Base-by-base conservation (phyloP, 2,888 invertebrate species). In the Encarsia formosa region DNA sequence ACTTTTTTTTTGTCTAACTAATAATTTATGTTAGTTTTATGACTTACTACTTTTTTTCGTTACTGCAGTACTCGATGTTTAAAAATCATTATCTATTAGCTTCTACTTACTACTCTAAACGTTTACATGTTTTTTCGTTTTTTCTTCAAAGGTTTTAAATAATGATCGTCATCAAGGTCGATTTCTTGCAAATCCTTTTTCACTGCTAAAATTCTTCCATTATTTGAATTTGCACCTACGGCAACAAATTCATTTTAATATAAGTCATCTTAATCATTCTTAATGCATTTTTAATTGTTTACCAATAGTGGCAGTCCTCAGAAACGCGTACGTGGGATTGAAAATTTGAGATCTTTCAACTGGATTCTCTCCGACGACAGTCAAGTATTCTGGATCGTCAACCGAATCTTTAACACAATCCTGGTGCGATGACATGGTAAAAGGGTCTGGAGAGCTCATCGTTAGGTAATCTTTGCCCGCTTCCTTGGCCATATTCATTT, bases 381-480 rank as follows among this genome's bases (percentile, higher is more conserved):
- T 79, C 48, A 84, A 72, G 65, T 86, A 85, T 2, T 56, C 53
- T 0, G 65, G 31, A 16, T 58, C 57, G 61, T 49, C 74, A 63
- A 43, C 73, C 59, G 56, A 73, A 56, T 76, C 71, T 47, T 77
- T 77, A 1, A 77, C 72, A 58, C 81, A 80, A 45, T 82, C 77
- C 54, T 79, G 78, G 0, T 84, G 82, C 13, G 52, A 47, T 13
- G 82, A 81, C 42, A 84, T 67, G 45, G 80, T 79, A 47, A 80
- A 79, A 67, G 86, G 87, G 62, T 87, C 86, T 0, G 91, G 90
- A 0, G 87, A 82, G n/a, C 91, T 80, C 82, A 88, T 83, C 4
- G 82, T 82, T 37, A 91, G 70, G 61, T 90, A 91, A 37, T 77
- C 80, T 50, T 83, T 79, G 2, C 80, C 81, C 6, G 74, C 76